Evolutionary conservation across 2,113 vertebrate species (phyloP).

Genomic region (Quiscalus mexicanus): DNA sequence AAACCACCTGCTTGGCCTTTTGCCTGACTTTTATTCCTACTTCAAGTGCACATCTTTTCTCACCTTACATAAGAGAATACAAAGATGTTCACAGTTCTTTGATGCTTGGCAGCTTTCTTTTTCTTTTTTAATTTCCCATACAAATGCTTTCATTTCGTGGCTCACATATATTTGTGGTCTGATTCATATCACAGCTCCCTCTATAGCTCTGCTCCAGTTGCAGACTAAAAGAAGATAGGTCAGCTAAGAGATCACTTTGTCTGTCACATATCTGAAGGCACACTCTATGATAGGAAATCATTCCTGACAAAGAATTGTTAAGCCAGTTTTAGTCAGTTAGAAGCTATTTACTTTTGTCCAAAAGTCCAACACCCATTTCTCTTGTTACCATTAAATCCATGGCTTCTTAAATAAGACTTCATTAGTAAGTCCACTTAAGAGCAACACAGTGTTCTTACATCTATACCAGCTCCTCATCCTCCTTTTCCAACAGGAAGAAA

Average conservation of each 20-base stretch:
- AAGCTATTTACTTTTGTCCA: not conserved
- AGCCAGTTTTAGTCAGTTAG: not conserved
- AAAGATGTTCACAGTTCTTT: not conserved
- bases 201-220: not conserved
- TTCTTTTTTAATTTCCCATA: not conserved
- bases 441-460: rapidly evolving
- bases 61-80: not conserved
- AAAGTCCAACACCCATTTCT: not conserved
- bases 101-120: not conserved
- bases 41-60: not conserved
- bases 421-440: not conserved
- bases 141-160: not conserved
- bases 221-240: not conserved
- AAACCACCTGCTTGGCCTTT: not conserved
- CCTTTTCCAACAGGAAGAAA: not conserved
- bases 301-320: not conserved
- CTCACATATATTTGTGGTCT: not conserved
- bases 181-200: not conserved
- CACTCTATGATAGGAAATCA: not conserved
- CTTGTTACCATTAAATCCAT: not conserved
- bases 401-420: not conserved
- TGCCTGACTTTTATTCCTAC: not conserved
- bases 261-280: not conserved
- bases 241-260: not conserved
- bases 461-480: not conserved